phyloP scores from a whole-genome alignment of 2,797 vertebrate species.

The Graptemys geographica region DNA sequence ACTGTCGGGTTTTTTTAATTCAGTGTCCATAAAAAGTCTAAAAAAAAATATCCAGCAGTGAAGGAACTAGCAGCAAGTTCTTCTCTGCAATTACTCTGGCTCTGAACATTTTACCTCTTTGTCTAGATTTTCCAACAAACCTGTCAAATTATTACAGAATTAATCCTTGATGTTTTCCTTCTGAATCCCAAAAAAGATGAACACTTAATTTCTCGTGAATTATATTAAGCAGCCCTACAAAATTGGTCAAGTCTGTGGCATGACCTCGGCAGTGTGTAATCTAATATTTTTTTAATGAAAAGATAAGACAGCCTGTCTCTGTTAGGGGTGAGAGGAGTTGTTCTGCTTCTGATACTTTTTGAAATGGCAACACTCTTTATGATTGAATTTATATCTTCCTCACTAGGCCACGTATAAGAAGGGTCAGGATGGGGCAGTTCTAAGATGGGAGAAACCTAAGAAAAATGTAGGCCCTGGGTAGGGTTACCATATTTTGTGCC shows the following conservation, averaged over 20 bases:
- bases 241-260: not conserved
- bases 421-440: not conserved
- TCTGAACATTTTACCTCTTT: slow-evolving; percentile 6
- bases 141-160: slow-evolving; percentile 38
- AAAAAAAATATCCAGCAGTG: not conserved
- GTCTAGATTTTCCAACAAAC: slow-evolving; percentile 24
- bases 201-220: slow-evolving; percentile 58
- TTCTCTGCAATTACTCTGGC: not conserved
- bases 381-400: not conserved
- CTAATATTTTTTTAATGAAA: slow-evolving; percentile 45
- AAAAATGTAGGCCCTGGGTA: not conserved
- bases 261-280: slow-evolving; percentile 10
- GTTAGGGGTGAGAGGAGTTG: slow-evolving; percentile 30
- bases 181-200: slow-evolving; percentile 44
- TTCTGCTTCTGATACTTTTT: slow-evolving; percentile 25
- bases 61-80: not conserved
- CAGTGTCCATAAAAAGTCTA: no score
- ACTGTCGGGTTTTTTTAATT: not conserved
- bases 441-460: not conserved
- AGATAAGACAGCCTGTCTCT: slow-evolving; percentile 22
- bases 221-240: not conserved
- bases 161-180: slow-evolving; percentile 55
- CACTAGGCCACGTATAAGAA: not conserved
- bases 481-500: no score
- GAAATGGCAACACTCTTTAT: not conserved